These are phyloP conservation scores for Parasteatoda tepidariorum DNA, from an alignment of 1,140 invertebrate genomes.

Conservation along the genomic window DNA sequence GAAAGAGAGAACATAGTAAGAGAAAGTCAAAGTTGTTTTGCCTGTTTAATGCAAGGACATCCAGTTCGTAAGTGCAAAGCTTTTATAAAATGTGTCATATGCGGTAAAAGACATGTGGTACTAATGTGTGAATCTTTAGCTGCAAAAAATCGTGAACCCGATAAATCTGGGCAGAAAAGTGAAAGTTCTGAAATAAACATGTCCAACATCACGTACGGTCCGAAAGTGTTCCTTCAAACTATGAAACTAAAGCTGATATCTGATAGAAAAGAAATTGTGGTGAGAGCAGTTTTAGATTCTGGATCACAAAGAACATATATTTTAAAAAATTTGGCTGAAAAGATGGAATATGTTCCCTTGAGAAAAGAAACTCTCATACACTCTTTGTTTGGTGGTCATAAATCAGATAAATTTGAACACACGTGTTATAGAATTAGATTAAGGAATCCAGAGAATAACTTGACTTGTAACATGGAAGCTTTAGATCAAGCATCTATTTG, in stretches of 20 bases:
- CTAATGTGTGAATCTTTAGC: neutral
- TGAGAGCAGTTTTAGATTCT: neutral
- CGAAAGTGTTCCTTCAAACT: no score
- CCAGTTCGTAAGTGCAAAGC: neutral
- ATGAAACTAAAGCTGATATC: no score
- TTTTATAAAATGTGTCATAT: constrained; percentile 17
- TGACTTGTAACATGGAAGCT: no score
- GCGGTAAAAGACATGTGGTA: neutral
- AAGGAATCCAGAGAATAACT: constrained; percentile 6
- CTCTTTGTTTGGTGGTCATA: constrained; percentile 10
- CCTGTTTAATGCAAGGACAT: neutral
- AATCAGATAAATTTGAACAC: constrained; percentile 12
- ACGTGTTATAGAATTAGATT: constrained; percentile 33
- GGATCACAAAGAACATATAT: neutral
- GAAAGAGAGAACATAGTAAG: neutral
- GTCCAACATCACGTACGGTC: no score
- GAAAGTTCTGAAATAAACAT: no score
- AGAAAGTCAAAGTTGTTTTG: constrained; percentile 1
- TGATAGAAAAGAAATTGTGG: no score
- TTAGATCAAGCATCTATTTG: neutral
- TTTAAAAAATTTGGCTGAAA: neutral
- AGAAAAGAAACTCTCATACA: constrained; percentile 29
- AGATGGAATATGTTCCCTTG: neutral
- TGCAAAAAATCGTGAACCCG: neutral
- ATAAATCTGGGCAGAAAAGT: neutral